Percentiles rank a stretch among this genome's conserved stretches.
Evolutionary conservation across 1,140 invertebrate species (phyloP).

Genomic region (Eriocheir sinensis): DNA sequence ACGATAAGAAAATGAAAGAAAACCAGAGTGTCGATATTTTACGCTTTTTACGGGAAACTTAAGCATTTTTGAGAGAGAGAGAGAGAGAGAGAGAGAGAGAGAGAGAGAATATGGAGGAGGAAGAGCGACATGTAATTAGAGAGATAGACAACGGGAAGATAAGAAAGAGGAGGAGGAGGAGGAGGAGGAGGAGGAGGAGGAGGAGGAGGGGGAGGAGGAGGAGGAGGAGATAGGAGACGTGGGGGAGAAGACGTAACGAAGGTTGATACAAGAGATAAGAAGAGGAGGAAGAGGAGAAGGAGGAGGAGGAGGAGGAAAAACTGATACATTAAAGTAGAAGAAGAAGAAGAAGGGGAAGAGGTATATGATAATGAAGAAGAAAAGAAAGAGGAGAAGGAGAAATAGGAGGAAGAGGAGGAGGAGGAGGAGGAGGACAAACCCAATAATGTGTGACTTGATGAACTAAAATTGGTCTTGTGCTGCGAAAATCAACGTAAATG

Average conservation of each 20-base stretch:
- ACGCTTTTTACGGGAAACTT: neutral
- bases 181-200: slow-evolving; percentile 43
- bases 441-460: neutral
- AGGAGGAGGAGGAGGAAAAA: neutral
- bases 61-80: neutral
- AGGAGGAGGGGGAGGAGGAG: slow-evolving; percentile 1
- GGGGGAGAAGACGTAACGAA: slow-evolving; percentile 19
- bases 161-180: neutral
- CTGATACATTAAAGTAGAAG: neutral
- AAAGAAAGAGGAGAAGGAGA: neutral
- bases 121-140: neutral
- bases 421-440: neutral
- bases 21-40: neutral
- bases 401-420: too few relatives aligned
- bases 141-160: neutral
- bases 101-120: neutral
- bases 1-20: neutral
- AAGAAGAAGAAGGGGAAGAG: neutral
- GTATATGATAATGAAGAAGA: too few relatives aligned
- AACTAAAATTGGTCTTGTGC: neutral
- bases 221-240: neutral
- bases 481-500: neutral
- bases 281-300: neutral
- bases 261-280: slow-evolving; percentile 19
- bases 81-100: slow-evolving; percentile 21